These are phyloP conservation scores for Machaerirhynchus nigripectus DNA, from an alignment of 2,113 vertebrate species.

Conservation along the genomic window DNA sequence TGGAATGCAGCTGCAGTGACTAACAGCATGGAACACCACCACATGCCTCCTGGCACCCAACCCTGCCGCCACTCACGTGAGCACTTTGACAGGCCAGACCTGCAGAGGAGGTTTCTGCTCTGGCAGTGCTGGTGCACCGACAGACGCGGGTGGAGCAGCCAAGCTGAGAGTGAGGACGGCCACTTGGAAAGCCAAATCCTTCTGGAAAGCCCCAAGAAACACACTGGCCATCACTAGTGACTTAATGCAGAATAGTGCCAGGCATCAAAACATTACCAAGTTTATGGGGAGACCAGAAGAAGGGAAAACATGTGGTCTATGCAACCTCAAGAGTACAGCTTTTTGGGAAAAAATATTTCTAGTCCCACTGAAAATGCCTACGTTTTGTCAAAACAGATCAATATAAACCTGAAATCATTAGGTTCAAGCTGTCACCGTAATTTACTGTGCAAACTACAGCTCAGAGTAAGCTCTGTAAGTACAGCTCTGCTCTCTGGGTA, in stretches of 20 bases:
- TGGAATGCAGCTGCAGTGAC: background rate
- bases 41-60: background rate
- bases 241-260: background rate
- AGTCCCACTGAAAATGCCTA: background rate
- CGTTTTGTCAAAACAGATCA: background rate
- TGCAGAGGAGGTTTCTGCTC: background rate
- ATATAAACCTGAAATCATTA: background rate
- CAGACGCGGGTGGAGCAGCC: background rate
- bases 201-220: background rate
- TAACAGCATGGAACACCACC: background rate
- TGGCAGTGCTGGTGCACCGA: fast-evolving
- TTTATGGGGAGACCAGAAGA: background rate
- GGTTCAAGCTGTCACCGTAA: background rate
- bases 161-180: background rate
- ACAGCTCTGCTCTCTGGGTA: background rate
- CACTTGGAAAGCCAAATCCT: background rate
- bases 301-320: background rate
- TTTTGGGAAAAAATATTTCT: background rate
- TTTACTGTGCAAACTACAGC: background rate
- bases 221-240: fast-evolving
- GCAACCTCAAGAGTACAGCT: background rate
- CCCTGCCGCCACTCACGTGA: fast-evolving
- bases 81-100: background rate
- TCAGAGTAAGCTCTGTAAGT: no score
- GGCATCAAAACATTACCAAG: fast-evolving